Base-by-base conservation (phyloP, 2,888 invertebrate genomes). In the Calameuta idolon region DNA sequence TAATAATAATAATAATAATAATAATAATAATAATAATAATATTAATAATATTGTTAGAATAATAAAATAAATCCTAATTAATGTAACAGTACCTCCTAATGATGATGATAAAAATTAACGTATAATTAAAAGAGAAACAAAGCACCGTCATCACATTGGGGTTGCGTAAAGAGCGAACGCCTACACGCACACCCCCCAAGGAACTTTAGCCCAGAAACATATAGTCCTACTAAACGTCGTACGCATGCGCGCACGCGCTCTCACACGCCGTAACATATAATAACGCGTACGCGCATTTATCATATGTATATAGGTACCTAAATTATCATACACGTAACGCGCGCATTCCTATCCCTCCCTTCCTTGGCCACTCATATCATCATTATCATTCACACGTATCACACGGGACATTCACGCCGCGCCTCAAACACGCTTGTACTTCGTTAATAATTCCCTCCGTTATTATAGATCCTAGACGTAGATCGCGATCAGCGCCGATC, bases 81-180 rank as follows among this genome's bases (percentile, higher is more conserved):
- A 89, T 84, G 83, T 87, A 88, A 83, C 78, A 80, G 83, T 86
- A 84, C 83, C 83, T 85, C 23, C 84, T 83, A 80, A 77, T 74
- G 69, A 78, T 82, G 33, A 81, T 81, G 80, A 83, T 81, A 85
- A 85, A 83, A 84, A 85, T 87, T 81, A 79, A 82, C 83, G 85
- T 76, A 84, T 69, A 74, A 68, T 82, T 76, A 83, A 84, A 89
- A 87, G 86, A 89, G 89, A 90, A 90, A 90, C 89, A 90, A 90
- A 90, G 90, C 90, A 90, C 90, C 90, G 88, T 90, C 89, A 90
- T 90, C 90, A 90, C 90, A 90, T 90, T 87, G 86, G 89, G 88
- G 87, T 83, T 83, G 86, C 85, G 83, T 85, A 81, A 81, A 83
- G 81, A 80, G 82, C 78, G 77, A 75, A 74, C 2, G 37, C 30